These are phyloP conservation scores for Labrus mixtus DNA, from an alignment of 2,113 vertebrate species.

Conservation along the genomic window DNA sequence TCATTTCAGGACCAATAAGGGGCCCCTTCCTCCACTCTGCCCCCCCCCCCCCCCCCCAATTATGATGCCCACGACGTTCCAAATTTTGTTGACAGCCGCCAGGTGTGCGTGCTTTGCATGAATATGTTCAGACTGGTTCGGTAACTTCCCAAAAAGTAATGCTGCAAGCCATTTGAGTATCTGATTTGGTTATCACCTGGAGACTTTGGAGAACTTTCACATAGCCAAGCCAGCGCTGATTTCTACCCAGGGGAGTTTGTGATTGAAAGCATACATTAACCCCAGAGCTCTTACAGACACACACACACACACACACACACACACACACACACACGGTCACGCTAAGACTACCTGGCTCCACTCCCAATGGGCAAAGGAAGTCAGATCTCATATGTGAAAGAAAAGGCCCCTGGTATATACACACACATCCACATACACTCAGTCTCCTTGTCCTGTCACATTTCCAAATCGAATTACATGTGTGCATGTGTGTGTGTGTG, in stretches of 20 bases:
- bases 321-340: slow-evolving; percentile 33
- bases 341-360: slow-evolving; percentile 4
- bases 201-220: neutral
- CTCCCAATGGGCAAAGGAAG: slow-evolving; percentile 61
- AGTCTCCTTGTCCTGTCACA: slow-evolving; percentile 61
- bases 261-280: slow-evolving; percentile 78
- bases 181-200: neutral
- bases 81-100: no score
- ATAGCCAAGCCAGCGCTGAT: slow-evolving; percentile 61
- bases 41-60: no score
- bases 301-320: slow-evolving; percentile 28
- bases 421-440: slow-evolving; percentile 43
- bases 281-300: slow-evolving; percentile 13
- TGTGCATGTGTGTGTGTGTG: neutral
- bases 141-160: no score
- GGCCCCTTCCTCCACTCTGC: no score
- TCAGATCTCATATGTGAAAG: slow-evolving; percentile 46
- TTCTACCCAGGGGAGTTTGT: slow-evolving; percentile 63
- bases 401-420: slow-evolving; percentile 57
- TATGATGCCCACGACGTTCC: no score
- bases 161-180: no score
- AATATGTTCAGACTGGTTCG: no score
- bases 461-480: slow-evolving; percentile 78
- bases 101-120: no score
- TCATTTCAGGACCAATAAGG: no score